These are phyloP conservation scores for Apoderus coryli DNA, from an alignment of 2,888 invertebrate genomes.

Conservation along the genomic window DNA sequence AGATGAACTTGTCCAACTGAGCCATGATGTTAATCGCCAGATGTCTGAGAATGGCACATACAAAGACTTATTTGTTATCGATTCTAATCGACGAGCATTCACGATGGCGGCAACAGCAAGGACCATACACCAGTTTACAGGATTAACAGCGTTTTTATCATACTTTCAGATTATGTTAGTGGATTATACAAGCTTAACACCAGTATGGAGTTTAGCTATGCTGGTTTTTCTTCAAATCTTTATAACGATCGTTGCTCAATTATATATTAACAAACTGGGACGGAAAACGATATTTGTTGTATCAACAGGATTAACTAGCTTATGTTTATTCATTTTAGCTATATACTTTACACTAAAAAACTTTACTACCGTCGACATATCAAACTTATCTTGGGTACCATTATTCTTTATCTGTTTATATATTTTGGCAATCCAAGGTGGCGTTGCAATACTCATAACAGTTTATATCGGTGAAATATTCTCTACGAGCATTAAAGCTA, in stretches of 20 bases:
- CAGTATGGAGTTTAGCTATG: slow-evolving; percentile 30
- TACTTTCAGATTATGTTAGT: slow-evolving; percentile 27
- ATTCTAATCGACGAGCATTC: slow-evolving; percentile 45
- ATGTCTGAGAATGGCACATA: slow-evolving; percentile 33
- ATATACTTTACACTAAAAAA: slow-evolving; percentile 21
- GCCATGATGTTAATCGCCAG: slow-evolving; percentile 23
- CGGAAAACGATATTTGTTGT: slow-evolving; percentile 21
- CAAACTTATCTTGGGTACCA: slow-evolving; percentile 21
- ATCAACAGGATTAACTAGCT: slow-evolving; percentile 20
- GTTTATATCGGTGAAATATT: slow-evolving; percentile 25
- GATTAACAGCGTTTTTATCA: slow-evolving; percentile 21
- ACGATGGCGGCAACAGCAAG: slow-evolving; percentile 40
- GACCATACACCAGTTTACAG: slow-evolving; percentile 23
- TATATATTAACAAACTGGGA: slow-evolving; percentile 24
- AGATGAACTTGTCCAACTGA: slow-evolving; percentile 21
- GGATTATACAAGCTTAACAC: slow-evolving; percentile 23
- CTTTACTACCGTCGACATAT: slow-evolving; percentile 17
- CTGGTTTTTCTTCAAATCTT: slow-evolving; percentile 31
- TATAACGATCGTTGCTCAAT: slow-evolving; percentile 21
- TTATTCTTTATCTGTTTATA: slow-evolving; percentile 22
- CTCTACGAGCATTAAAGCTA: slow-evolving; percentile 24
- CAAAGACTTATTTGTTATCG: slow-evolving; percentile 38
- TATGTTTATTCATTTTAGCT: slow-evolving; percentile 20
- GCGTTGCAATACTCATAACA: slow-evolving; percentile 20
- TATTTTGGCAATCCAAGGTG: slow-evolving; percentile 21